These are phyloP conservation scores for Spisula solida DNA, from an alignment of 2,888 invertebrate genomes.

Conservation along the genomic window DNA sequence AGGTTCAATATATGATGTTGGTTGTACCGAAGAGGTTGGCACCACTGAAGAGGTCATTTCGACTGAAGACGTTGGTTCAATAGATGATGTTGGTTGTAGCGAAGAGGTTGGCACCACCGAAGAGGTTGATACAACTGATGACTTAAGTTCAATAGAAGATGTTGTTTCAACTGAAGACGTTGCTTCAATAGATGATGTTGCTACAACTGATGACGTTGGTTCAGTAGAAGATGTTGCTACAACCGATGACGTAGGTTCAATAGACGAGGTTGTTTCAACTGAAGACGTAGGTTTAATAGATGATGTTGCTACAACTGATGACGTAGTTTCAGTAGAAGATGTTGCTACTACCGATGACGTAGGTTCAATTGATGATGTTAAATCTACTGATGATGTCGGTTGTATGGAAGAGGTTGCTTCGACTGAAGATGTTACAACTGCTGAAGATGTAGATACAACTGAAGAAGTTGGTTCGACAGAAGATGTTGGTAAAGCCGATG, in stretches of 20 bases:
- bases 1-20: not conserved
- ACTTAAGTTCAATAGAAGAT: not conserved
- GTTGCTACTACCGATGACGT: not conserved
- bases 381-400: not conserved
- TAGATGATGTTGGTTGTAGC: constrained; percentile 28
- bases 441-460: not conserved
- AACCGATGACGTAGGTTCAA: not conserved
- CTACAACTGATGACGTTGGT: not conserved
- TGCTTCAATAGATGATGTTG: not conserved
- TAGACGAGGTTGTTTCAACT: not conserved
- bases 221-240: not conserved
- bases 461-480: not conserved
- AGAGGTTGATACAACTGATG: constrained; percentile 4
- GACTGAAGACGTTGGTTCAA: constrained; percentile 15
- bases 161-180: constrained; percentile 11
- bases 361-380: not conserved
- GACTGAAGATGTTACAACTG: not conserved
- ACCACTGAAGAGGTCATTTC: not conserved
- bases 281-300: not conserved
- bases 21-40: not conserved
- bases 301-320: not conserved
- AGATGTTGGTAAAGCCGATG: not conserved
- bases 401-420: not conserved
- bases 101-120: not conserved
- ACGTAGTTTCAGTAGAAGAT: not conserved